Evolutionary conservation across 2,113 vertebrate genomes (phyloP), one percentile per base, ranked within the genome.

Genomic region (Gallinago media): DNA sequence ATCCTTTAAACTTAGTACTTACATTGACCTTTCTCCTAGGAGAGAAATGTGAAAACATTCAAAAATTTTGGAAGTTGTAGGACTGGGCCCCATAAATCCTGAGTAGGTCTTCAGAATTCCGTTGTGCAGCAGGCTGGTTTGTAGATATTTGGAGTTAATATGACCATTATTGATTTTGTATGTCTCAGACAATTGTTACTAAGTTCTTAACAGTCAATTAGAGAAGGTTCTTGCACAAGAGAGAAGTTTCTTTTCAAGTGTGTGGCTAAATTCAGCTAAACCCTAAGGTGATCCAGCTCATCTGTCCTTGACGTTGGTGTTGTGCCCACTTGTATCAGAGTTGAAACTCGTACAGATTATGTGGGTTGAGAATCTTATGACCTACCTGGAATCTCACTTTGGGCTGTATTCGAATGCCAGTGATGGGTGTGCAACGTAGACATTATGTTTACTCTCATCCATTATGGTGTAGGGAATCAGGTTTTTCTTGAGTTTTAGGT

Each of bases 81-180:
- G 62, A 42, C 19, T n/a, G 25, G 10, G 29, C 26, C 16, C 34
- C 80, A 10, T 52, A 94, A 75, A 58, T 78, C 21, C 36, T 75
- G 56, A 67, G 9, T 15, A 84, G 23, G 4, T 75, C 34, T 89
- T 80, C 5, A 65, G 11, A 77, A 50, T 56, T 61, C 18, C 21
- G 17, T 61, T 31, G 5, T 80, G 21, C 36, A 63, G 16, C 25
- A 65, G 6, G 76, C 27, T 65, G 20, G 22, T 63, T 79, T 79
- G 68, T 76, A 68, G 26, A 15, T 71, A 54, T 65, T 83, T 83
- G 54, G n/a, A 59, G 20, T 80, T 86, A 52, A 29, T 70, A 44
- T 19, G 32, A 38, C 61, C 22, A 12, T 76, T 47, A 34, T 42
- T 0, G 0, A 15, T 77, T 83, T 55, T 4, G 0, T 50, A 4